Evolutionary conservation across 1,140 invertebrate species (phyloP), one percentile per base, ranked within the genome.

Genomic region (Drosophila navojoa): DNA sequence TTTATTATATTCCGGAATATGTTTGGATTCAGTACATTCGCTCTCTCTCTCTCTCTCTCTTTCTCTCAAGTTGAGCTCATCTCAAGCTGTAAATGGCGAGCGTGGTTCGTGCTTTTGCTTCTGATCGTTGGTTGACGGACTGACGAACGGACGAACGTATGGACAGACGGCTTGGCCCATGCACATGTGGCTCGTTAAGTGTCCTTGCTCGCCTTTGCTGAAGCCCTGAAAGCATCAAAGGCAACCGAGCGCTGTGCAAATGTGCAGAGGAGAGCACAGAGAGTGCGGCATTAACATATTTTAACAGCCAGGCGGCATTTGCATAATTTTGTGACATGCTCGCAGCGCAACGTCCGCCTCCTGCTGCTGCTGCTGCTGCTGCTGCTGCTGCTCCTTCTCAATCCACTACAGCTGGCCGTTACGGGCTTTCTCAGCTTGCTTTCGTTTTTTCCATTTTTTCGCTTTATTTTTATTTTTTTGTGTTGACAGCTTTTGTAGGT

Each of bases 241-340:
- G 42, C 57, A 47, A 32, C 52, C 40, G 38, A 25, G 54, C 13
- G 38, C 38, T 42, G 54, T 42, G 19, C 62, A 53, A 19, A 40
- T 54, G 50, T n/a, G 47, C 50, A 38, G 40, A 19, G 59, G 32
- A 66, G 54, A 58, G 47, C 13, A 68, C 7, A 40, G 57, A 63
- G 49, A 53, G 58, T 16, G 44, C 13, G 22, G 32, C 59, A 87
- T 87, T 84, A 87, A 77, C 84, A 87, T 87, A 87, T 89, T 87
- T 87, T 87, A 80, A 77, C 58, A 84, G 76, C 54, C 79, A 82
- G 87, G 77, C 70, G 73, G 70, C 54, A 89, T 89, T 89, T 84
- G 80, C 84, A 89, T 89, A 76, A 73, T 76, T 76, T 76, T 75
- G 60, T 64, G 67, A 63, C 59, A 58, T 54, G 42, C 15, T 42